Evolutionary conservation across 2,113 vertebrate genomes (phyloP).

Genomic region (Coptodon rendalli): DNA sequence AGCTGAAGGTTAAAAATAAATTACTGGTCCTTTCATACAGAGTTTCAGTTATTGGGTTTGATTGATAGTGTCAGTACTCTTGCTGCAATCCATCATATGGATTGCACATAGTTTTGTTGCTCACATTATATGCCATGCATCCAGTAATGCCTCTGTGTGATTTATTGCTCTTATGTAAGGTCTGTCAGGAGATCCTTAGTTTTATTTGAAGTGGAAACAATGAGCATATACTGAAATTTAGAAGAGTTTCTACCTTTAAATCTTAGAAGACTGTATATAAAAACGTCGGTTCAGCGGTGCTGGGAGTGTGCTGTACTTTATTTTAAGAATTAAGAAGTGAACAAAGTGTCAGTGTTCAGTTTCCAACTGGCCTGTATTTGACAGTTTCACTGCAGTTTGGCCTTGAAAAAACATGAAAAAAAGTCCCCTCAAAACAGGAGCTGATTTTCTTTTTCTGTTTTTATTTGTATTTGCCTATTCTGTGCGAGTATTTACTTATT

Average conservation of each 20-base stretch:
- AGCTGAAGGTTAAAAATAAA: background rate
- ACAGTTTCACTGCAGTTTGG: background rate
- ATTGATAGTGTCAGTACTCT: background rate
- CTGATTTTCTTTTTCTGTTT: background rate
- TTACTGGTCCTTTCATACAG: background rate
- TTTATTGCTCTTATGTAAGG: background rate
- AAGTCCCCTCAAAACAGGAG: background rate
- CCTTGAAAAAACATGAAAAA: background rate
- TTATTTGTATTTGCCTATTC: background rate
- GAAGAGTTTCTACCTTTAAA: background rate
- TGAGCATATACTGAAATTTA: background rate
- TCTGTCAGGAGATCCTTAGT: background rate
- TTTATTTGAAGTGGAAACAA: background rate
- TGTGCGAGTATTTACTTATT: background rate
- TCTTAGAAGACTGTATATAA: background rate
- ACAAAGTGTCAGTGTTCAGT: background rate
- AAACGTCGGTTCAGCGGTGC: background rate
- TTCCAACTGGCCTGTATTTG: background rate
- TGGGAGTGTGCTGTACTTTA: background rate
- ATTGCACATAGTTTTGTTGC: background rate
- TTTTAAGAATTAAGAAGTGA: slow-evolving; percentile 1
- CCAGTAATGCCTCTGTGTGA: background rate
- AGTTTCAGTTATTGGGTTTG: background rate
- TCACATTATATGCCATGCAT: background rate
- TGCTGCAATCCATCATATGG: background rate